phyloP scores from a whole-genome alignment of 1,140 invertebrate genomes.

The Hypsibius dujardini region DNA sequence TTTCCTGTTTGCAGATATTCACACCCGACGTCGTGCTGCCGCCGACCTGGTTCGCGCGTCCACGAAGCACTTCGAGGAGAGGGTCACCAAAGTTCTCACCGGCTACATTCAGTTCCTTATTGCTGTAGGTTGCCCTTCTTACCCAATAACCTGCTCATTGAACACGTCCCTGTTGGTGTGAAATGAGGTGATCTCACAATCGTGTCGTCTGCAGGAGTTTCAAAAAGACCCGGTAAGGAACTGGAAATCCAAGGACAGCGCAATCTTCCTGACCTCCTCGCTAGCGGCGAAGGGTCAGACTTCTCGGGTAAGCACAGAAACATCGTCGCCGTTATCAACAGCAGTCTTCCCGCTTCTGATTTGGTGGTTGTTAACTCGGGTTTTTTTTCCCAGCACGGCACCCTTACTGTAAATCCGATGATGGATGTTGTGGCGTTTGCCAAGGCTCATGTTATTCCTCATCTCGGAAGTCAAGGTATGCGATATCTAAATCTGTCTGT shows the following conservation, averaged over 20 bases:
- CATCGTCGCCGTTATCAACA: too few relatives aligned
- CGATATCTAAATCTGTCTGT: too few relatives aligned
- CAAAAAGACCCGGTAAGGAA: slow-evolving; percentile 49
- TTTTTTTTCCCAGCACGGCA: slow-evolving; percentile 44
- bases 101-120: slow-evolving; percentile 50
- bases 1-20: slow-evolving; percentile 47
- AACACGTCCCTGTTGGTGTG: slow-evolving; percentile 17
- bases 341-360: slow-evolving; percentile 13
- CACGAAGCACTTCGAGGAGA: slow-evolving; percentile 66
- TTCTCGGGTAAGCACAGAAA: slow-evolving; percentile 37
- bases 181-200: too few relatives aligned
- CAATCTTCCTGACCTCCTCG: slow-evolving; percentile 84
- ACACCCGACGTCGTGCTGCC: slow-evolving; percentile 77
- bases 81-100: slow-evolving; percentile 79
- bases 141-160: not conserved
- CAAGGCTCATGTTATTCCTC: slow-evolving; percentile 58
- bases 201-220: slow-evolving; percentile 46
- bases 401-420: slow-evolving; percentile 69
- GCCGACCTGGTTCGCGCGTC: slow-evolving; percentile 85
- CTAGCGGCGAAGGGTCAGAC: slow-evolving; percentile 77
- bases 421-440: slow-evolving; percentile 77
- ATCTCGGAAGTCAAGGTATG: slow-evolving; percentile 40
- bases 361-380: not conserved
- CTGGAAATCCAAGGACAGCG: slow-evolving; percentile 87
- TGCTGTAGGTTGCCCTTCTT: slow-evolving; percentile 33